Base-by-base conservation (phyloP, 2,797 vertebrate genomes). In the Mormyrus proboscirostris region DNA sequence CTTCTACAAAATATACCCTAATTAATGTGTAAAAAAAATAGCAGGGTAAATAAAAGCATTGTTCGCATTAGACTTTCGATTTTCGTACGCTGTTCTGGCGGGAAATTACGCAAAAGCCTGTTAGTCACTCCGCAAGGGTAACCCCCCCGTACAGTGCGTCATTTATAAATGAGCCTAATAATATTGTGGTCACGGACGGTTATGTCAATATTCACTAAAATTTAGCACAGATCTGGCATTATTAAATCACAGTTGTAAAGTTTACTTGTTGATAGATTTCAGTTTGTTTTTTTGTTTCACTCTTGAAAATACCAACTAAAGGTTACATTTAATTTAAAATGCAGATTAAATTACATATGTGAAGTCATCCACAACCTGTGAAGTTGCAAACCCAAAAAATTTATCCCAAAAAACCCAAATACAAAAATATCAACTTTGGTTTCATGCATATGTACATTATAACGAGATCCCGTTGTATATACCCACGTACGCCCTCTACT, bases 401-500 rank as follows among this genome's bases (percentile, higher is more conserved):
- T 29, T 73, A 33, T 14, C 25, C 25, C 3, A 73, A 14, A 73
- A 16, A 73, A 33, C 25, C 25, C 9, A 73, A 14, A 73, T 38
- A 73, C 10, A 33, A 16, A 41, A 76, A 76, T 38, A 38, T 14
- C 12, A 76, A 76, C 12, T 33, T 38, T 12, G 9, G 5, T 33
- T 76, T 29, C 25, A 7, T 38, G 65, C 65, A n/a, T 83, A 49
- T 19, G 49, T 49, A 25, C 19, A 22, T n/a, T 84, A 49, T 84
- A 33, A 33, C 29, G 29, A 51, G 82, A 73, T 29, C 55, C 29
- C 47, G 14, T 51, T 14, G 14, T 47, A 86, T 69, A 87, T 38
- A 90, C 49, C 38, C 69, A 14, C 90, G 89, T 93, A 93, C 22
- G n/a, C 93, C 91, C 92, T 94, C 92, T 92, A 94, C 93, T 91